Evolutionary conservation across 1,140 invertebrate species (phyloP).

Genomic region (Leguminivora glycinivorella): DNA sequence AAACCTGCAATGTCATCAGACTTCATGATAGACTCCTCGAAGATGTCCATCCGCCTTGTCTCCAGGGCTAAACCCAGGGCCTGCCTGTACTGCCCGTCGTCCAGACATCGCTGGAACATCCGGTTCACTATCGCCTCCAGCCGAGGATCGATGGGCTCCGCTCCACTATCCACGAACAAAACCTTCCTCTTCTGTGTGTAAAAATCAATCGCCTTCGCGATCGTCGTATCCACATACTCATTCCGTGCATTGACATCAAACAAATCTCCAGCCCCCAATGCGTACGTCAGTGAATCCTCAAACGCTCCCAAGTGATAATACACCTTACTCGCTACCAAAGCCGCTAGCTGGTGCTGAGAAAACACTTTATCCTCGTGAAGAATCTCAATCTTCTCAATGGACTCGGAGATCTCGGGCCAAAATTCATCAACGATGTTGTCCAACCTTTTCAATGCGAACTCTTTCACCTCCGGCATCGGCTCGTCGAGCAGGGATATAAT

Average conservation of each 20-base stretch:
- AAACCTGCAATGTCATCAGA: constrained; percentile 91
- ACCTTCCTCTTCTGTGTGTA: constrained; percentile 93
- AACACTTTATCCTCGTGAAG: constrained; percentile 96
- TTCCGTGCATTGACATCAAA: constrained; percentile 96
- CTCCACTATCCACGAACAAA: constrained; percentile 78
- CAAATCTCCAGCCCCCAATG: constrained; percentile 93
- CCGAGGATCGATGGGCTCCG: constrained; percentile 90
- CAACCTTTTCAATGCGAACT: constrained; percentile 94
- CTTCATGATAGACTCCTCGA: constrained; percentile 93
- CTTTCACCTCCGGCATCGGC: constrained; percentile 93
- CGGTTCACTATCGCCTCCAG: constrained; percentile 96
- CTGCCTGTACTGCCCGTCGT: constrained; percentile 96
- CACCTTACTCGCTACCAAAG: constrained; percentile 98
- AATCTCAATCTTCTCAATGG: constrained; percentile 98
- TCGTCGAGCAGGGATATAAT: constrained; percentile 98
- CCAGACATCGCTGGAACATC: constrained; percentile 97
- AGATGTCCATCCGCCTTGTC: constrained; percentile 96
- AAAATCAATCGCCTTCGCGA: constrained; percentile 97
- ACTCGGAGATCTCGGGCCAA: constrained; percentile 99
- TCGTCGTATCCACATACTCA: constrained; percentile 98
- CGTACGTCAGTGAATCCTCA: constrained; percentile 96
- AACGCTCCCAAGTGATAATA: constrained; percentile 98
- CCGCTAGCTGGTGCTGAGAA: constrained; percentile 93
- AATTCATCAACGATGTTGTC: constrained; percentile 98
- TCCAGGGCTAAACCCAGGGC: constrained; percentile 96